Base-by-base conservation (phyloP, 2,888 invertebrate species). In the Cosmopolites sordidus region DNA sequence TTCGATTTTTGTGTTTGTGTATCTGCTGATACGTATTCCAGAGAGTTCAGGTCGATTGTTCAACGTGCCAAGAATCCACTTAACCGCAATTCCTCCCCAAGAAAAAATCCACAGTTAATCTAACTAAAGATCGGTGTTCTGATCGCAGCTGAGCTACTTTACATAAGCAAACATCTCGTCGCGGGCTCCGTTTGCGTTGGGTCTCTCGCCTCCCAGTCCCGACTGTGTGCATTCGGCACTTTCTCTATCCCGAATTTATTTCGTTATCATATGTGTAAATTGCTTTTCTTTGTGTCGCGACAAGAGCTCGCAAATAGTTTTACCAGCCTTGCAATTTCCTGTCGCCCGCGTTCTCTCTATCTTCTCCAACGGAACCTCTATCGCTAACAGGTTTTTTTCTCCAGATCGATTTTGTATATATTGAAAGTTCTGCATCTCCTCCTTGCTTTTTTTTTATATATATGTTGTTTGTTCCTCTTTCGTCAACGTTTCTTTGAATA, bases 231-330 rank as follows among this genome's bases (percentile, higher is more conserved):
- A 33, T 12, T 12, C 12, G 5, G 33, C 33, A 33, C 33, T 33
- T 33, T 33, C 33, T 33, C 12, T 33, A 11, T 33, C 12, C 33
- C 33, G 12, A 62, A 61, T 62, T 61, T 60, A 64, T 61, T 62
- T 55, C 58, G 48, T 62, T 61, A 61, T 62, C 61, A 58, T 49
- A 55, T 43, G 57, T 59, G 58, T 57, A 60, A 62, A 62, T 62
- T 64, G 61, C 58, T 58, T 62, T 59, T 54, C 59, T 60, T 61
- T 62, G 60, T 60, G 47, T 17, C 16, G 14, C 48, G 45, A 44
- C 43, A 52, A 48, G 55, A 30, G 43, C 46, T 16, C 40, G 47
- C 48, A 47, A 51, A 46, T 55, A 55, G 55, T 51, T 55, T 43
- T 43, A 43, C 47, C 55, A 48, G 51, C n/a, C 40, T 49, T 48